Evolutionary conservation across 2,888 invertebrate genomes (phyloP), one percentile per base, ranked within the genome.

Genomic region (Oscheius sp.): DNA sequence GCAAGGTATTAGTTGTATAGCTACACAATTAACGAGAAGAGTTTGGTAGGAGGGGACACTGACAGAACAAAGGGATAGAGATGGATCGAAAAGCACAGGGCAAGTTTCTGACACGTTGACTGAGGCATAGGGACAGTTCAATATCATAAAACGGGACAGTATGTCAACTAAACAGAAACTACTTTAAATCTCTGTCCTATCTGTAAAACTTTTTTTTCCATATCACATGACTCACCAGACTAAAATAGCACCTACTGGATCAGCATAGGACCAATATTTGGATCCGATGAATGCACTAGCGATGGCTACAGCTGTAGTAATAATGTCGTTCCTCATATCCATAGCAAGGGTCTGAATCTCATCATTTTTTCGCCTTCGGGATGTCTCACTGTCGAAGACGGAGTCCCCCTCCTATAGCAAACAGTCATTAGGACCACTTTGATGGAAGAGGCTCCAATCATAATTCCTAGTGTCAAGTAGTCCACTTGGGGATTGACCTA

Each of bases 271-370:
- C 86, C 91, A 90, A 74, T 79, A 84, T 5, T 79, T 71, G 71
- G 84, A 81, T 10, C 88, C 90, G 48, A 91, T 81, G 71, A 89
- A 89, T 11, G 91, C 91, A 77, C 90, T 90, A 13, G 88, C 76
- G 10, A 91, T 83, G 2, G 91, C 91, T 0, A 89, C 88, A 21
- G 87, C 71, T 74, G 91, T 90, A 5, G 91, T 91, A 53, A 90
- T 76, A n/a, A 90, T 89, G 78, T 91, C 91, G 80, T 91, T 91
- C 9, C 91, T 80, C 84, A 91, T 91, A 79, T 91, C 91, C 82
- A 90, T 89, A 2, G 72, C 72, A 5, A 72, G 62, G 48, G 47
- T 48, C 70, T 70, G 29, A 57, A 70, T 55, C 32, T 32, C 2
- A 13, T 60, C 37, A 3, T 63, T n/a, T 53, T 50, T 50, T n/a